phyloP scores from a whole-genome alignment of 2,113 vertebrate genomes.

The Odobenus rosmarus region DNA sequence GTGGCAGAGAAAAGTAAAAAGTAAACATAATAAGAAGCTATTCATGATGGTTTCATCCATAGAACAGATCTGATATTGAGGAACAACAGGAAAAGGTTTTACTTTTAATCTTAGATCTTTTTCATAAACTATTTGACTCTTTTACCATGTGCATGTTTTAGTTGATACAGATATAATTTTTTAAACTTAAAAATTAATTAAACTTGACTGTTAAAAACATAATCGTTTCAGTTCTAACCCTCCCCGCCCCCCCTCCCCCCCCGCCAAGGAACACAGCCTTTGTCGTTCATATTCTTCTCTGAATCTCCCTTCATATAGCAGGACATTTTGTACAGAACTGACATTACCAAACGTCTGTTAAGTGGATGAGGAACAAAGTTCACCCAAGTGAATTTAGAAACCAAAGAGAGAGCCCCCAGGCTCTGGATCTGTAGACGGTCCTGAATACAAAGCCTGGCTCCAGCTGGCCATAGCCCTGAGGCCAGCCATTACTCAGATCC shows the following conservation, averaged over 20 bases:
- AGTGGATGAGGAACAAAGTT: neutral
- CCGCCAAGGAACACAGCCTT: neutral
- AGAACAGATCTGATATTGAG: neutral
- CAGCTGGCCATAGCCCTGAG: neutral
- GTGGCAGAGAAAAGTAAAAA: neutral
- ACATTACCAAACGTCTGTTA: neutral
- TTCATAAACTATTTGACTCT: neutral
- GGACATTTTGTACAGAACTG: neutral
- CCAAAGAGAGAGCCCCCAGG: neutral
- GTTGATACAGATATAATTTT: neutral
- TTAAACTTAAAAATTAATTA: neutral
- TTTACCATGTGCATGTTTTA: neutral
- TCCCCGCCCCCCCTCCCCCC: neutral
- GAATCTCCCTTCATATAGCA: neutral
- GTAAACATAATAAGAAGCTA: neutral
- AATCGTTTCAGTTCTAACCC: neutral
- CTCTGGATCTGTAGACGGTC: neutral
- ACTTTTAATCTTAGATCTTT: neutral
- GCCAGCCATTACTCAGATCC: neutral
- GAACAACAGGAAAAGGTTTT: neutral
- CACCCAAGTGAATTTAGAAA: neutral
- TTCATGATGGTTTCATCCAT: neutral
- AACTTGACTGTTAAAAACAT: neutral
- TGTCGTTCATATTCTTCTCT: neutral
- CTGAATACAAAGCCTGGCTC: neutral